Evolutionary conservation across 2,797 vertebrate species (phyloP).

Genomic region (Anas flavirostris): DNA sequence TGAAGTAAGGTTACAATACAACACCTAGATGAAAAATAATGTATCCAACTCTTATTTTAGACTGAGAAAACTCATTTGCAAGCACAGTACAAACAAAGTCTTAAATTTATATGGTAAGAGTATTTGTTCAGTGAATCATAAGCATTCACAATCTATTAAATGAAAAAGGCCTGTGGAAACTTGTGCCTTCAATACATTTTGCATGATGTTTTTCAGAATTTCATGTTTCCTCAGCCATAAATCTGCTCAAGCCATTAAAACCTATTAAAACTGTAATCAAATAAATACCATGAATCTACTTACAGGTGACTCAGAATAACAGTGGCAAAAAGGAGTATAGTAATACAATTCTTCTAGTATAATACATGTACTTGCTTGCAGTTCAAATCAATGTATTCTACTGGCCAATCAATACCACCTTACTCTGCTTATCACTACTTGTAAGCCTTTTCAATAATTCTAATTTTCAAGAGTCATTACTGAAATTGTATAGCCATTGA

Average conservation of each 20-base stretch:
- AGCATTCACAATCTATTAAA: background rate
- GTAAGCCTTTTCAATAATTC: conserved; percentile 74
- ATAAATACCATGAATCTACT: conserved; percentile 6
- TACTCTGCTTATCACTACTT: conserved; percentile 63
- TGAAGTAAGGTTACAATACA: background rate
- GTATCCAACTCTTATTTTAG: background rate
- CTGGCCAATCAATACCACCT: conserved; percentile 68
- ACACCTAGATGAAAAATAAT: background rate
- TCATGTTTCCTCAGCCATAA: background rate
- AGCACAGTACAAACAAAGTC: background rate
- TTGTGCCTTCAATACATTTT: background rate
- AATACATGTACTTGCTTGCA: conserved; percentile 41
- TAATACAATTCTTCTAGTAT: conserved; percentile 48
- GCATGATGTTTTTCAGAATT: background rate
- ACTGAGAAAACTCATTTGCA: background rate
- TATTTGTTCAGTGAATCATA: background rate
- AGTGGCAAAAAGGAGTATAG: background rate
- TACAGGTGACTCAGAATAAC: background rate
- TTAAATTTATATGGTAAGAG: background rate
- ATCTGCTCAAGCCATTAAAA: conserved; percentile 18
- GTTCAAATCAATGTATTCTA: conserved; percentile 56
- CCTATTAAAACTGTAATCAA: conserved; percentile 3
- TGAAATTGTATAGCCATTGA: conserved; percentile 69
- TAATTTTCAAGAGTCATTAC: conserved; percentile 75
- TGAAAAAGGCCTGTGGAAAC: background rate